Percentiles rank a stretch among this genome's conserved stretches.
Conservation (phyloP, 2,888 invertebrate genomes). For the Sinhomidia bicolor region DNA sequence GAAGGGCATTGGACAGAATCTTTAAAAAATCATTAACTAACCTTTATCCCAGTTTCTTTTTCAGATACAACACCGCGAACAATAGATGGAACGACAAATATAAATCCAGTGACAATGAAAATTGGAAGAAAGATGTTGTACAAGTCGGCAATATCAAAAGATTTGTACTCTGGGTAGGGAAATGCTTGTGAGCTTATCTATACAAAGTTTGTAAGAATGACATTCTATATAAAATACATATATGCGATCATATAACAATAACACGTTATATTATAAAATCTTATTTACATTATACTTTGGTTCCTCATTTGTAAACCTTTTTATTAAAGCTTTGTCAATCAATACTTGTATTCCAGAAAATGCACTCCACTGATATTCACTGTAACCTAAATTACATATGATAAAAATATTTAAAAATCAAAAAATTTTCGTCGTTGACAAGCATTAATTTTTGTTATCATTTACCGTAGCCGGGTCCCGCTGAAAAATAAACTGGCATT, state of each 20-base stretch:
- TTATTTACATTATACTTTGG: slow-evolving; percentile 11
- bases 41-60: slow-evolving; percentile 85
- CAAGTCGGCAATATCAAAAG: slow-evolving; percentile 80
- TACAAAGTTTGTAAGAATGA: slow-evolving; percentile 46
- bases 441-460: no score
- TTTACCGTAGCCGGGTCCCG: slow-evolving; percentile 54
- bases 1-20: no score
- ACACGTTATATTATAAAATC: neutral
- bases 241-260: neutral
- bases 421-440: no score
- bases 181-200: slow-evolving; percentile 84
- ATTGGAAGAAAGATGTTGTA: slow-evolving; percentile 81
- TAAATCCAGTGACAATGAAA: slow-evolving; percentile 82
- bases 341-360: slow-evolving; percentile 77
- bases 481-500: no score
- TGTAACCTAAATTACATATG: no score
- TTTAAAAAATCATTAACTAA: slow-evolving; percentile 76
- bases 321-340: slow-evolving; percentile 76
- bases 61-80: slow-evolving; percentile 85
- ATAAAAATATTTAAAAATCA: no score
- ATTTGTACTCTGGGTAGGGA: slow-evolving; percentile 83
- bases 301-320: neutral
- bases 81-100: slow-evolving; percentile 84
- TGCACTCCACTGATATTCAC: no score
- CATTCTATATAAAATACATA: neutral